Evolutionary conservation across 2,797 vertebrate species (phyloP).

Genomic region (Petrocephalus schoutedeni): DNA sequence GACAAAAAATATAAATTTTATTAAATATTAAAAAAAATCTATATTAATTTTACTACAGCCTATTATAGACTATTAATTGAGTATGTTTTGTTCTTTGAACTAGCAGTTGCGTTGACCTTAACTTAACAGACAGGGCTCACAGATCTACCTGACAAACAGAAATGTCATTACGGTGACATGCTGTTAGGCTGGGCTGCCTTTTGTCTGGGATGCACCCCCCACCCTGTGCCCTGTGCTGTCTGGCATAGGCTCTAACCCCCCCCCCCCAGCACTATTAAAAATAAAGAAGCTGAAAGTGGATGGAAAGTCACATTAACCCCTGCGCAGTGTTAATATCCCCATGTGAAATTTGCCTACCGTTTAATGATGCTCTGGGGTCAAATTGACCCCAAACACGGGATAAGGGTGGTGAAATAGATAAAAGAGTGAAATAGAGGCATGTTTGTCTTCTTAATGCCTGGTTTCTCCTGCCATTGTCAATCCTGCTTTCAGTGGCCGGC

Average conservation of each 20-base stretch:
- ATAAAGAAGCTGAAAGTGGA: not conserved
- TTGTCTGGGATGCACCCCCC: not conserved
- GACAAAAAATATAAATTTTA: not conserved
- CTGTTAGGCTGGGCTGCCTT: not conserved
- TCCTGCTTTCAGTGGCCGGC: constrained; percentile 22
- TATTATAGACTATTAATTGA: not conserved
- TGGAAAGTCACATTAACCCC: not conserved
- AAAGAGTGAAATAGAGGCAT: not conserved
- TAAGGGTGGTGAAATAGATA: no score
- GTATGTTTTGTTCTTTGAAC: not conserved
- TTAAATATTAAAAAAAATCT: not conserved
- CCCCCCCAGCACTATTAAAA: no score
- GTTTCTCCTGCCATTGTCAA: not conserved
- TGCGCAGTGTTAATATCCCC: no score
- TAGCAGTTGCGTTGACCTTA: not conserved
- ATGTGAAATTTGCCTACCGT: no score
- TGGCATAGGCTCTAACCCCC: not conserved
- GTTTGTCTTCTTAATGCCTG: not conserved
- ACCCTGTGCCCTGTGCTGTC: not conserved
- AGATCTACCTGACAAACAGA: not conserved
- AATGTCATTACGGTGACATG: not conserved
- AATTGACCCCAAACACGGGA: no score
- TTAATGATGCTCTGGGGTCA: no score
- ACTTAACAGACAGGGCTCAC: not conserved
- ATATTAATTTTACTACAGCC: not conserved